Conservation (phyloP, 1,140 invertebrate species). For the Atta colombica region DNA sequence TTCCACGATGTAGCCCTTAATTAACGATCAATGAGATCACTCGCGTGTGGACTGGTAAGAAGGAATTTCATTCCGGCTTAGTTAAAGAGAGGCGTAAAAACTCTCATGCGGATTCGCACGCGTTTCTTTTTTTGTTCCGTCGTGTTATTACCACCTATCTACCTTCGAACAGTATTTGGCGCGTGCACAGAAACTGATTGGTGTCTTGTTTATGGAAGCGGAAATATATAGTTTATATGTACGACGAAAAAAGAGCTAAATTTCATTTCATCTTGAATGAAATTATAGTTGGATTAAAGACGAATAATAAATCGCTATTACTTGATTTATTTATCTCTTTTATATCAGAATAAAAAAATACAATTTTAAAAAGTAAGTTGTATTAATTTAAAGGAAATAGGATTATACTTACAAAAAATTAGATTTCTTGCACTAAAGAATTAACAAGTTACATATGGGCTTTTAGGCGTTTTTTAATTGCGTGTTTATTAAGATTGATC, state of each 20-base stretch:
- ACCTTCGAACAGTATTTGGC: background rate
- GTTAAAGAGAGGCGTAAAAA: slow-evolving; percentile 28
- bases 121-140: background rate
- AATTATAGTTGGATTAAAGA: background rate
- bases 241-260: background rate
- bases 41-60: slow-evolving; percentile 73
- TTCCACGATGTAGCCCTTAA: slow-evolving; percentile 82
- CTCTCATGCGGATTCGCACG: slow-evolving; percentile 31
- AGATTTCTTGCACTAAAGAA: no score
- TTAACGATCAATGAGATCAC: slow-evolving; percentile 85
- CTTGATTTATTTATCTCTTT: background rate
- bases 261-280: background rate
- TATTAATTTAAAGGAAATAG: background rate
- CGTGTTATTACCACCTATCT: slow-evolving; percentile 35
- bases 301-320: background rate
- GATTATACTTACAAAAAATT: no score
- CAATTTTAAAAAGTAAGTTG: background rate
- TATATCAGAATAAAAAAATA: background rate
- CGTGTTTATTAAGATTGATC: no score
- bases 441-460: no score
- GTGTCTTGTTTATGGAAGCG: background rate
- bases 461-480: no score
- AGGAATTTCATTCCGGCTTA: slow-evolving; percentile 17
- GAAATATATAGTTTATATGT: background rate
- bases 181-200: slow-evolving; percentile 2